Conservation (phyloP, 2,888 invertebrate species). For the Sylvicola cinctus region DNA sequence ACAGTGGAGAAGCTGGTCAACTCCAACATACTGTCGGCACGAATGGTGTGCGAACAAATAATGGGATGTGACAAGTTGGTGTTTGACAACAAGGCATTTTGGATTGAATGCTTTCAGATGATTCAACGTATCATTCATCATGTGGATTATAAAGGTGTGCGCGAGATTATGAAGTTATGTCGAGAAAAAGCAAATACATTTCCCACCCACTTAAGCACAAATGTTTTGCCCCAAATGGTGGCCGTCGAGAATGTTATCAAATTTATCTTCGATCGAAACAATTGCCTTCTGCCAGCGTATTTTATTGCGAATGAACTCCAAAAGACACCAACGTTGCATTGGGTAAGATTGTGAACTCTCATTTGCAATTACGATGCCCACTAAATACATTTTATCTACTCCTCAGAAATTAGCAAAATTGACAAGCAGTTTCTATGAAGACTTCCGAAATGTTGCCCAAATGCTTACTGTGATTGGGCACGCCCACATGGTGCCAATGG, state of each 20-base stretch:
- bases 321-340: constrained; percentile 53
- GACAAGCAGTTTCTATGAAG: constrained; percentile 75
- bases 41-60: constrained; percentile 72
- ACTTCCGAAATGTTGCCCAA: constrained; percentile 83
- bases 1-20: no score
- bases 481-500: constrained; percentile 78
- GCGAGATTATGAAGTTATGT: constrained; percentile 82
- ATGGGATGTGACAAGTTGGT: constrained; percentile 64
- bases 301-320: constrained; percentile 90
- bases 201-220: constrained; percentile 57
- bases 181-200: constrained; percentile 73
- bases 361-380: constrained; percentile 1
- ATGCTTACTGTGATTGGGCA: constrained; percentile 89
- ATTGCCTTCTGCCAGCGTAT: constrained; percentile 81
- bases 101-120: constrained; percentile 73
- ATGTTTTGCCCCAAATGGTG: constrained; percentile 60
- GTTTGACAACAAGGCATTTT: constrained; percentile 64
- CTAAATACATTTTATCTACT: background rate
- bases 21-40: no score
- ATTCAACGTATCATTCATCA: constrained; percentile 70
- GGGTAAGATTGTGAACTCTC: constrained; percentile 35
- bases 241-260: constrained; percentile 64
- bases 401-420: constrained; percentile 65
- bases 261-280: constrained; percentile 80
- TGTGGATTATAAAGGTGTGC: constrained; percentile 88